These are phyloP conservation scores for Pitangus sulphuratus DNA, from an alignment of 2,797 vertebrate species.

Conservation along the genomic window DNA sequence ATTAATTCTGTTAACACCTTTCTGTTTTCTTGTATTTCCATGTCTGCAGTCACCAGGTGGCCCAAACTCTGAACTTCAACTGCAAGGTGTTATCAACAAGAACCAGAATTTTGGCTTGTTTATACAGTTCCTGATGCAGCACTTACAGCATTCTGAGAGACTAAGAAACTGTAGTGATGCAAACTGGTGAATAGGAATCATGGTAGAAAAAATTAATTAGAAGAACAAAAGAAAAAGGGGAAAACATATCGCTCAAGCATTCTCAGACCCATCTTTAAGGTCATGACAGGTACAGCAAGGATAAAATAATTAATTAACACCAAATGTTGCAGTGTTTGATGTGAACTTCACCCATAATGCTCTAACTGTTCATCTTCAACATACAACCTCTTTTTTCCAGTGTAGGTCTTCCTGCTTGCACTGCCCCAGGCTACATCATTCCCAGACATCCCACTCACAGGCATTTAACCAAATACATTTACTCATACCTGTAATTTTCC, in stretches of 20 bases:
- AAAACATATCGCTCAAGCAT: neutral
- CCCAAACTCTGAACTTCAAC: neutral
- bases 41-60: neutral
- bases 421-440: neutral
- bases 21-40: neutral
- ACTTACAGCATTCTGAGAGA: neutral
- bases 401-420: neutral
- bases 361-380: neutral
- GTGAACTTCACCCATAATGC: neutral
- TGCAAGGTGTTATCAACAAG: neutral
- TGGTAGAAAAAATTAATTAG: neutral
- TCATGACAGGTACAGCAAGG: neutral
- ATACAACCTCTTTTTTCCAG: neutral
- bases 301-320: neutral
- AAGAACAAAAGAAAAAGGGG: accelerated
- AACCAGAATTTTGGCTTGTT: neutral
- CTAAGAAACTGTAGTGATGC: neutral
- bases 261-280: neutral
- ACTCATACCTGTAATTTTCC: neutral
- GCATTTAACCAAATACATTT: neutral
- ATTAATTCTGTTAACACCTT: neutral
- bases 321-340: neutral
- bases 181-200: neutral
- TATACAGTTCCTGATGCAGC: neutral
- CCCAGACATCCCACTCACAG: neutral